Percentiles rank a stretch among this genome's conserved stretches.
Evolutionary conservation across 2,113 vertebrate genomes (phyloP).

Genomic region (Onychorhynchus coronatus): DNA sequence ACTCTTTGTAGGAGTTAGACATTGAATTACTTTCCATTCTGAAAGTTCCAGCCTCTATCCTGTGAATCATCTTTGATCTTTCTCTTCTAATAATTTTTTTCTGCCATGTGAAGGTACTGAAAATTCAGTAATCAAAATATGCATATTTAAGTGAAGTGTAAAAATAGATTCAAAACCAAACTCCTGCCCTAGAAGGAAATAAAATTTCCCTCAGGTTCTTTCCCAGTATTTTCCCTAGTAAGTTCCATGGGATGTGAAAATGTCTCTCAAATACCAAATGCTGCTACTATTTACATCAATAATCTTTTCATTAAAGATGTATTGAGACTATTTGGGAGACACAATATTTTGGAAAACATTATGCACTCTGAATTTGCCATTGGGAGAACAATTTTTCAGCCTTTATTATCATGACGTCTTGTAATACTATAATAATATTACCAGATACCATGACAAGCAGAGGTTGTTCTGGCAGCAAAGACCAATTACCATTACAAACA

Average conservation of each 20-base stretch:
- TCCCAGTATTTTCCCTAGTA: background rate
- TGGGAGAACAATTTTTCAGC: background rate
- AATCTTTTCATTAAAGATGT: background rate
- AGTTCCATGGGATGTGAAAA: background rate
- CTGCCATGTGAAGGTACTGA: background rate
- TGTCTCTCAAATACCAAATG: background rate
- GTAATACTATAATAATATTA: background rate
- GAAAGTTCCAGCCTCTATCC: background rate
- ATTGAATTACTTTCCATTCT: background rate
- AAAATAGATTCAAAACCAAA: background rate
- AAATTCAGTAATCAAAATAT: background rate
- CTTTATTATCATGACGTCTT: constrained; percentile 7
- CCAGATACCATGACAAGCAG: background rate
- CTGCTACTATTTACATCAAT: background rate
- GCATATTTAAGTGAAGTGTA: background rate
- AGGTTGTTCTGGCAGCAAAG: background rate
- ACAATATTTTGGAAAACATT: background rate
- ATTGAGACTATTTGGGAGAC: background rate
- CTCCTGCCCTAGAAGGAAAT: background rate
- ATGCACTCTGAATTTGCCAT: background rate
- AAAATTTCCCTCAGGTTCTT: background rate
- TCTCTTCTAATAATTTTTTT: background rate
- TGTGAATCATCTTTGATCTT: background rate
- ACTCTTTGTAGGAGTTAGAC: background rate
- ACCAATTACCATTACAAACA: background rate